Conservation (phyloP, 2,113 vertebrate species). For the Pseudolaguvia tuberculata region DNA sequence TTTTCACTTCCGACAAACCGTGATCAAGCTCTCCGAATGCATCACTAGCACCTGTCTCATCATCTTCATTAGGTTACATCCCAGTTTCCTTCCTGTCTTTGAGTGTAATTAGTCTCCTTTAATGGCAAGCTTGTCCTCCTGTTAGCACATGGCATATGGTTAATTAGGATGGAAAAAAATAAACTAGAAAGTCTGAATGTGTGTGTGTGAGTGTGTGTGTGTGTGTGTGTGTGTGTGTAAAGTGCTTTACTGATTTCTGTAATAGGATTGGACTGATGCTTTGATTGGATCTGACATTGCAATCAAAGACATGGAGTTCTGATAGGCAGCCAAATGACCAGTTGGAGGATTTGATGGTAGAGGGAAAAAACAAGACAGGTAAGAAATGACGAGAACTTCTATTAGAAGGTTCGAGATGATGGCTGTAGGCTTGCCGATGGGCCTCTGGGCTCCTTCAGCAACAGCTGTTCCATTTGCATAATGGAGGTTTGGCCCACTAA, state of each 20-base stretch:
- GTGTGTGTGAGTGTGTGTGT: not conserved
- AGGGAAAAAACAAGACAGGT: conserved; percentile 3
- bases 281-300: conserved; percentile 25
- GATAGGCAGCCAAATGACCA: conserved; percentile 26
- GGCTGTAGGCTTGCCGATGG: not conserved
- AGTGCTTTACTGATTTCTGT: conserved; percentile 24
- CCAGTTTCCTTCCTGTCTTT: conserved; percentile 37
- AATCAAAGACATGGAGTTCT: conserved; percentile 26
- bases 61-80: conserved; percentile 35
- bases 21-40: conserved; percentile 16
- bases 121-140: conserved; percentile 27
- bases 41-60: conserved; percentile 20
- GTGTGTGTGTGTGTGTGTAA: not conserved
- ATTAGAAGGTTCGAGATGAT: not conserved
- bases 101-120: conserved; percentile 39
- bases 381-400: conserved; percentile 5
- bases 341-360: not conserved
- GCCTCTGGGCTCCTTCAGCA: not conserved
- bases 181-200: not conserved
- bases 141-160: conserved; percentile 33
- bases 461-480: conserved; percentile 38
- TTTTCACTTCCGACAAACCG: not conserved
- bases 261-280: conserved; percentile 21
- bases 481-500: conserved; percentile 36
- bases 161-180: conserved; percentile 29